phyloP scores from a whole-genome alignment of 2,888 invertebrate genomes.

The Leptinotarsa rubiginosa region DNA sequence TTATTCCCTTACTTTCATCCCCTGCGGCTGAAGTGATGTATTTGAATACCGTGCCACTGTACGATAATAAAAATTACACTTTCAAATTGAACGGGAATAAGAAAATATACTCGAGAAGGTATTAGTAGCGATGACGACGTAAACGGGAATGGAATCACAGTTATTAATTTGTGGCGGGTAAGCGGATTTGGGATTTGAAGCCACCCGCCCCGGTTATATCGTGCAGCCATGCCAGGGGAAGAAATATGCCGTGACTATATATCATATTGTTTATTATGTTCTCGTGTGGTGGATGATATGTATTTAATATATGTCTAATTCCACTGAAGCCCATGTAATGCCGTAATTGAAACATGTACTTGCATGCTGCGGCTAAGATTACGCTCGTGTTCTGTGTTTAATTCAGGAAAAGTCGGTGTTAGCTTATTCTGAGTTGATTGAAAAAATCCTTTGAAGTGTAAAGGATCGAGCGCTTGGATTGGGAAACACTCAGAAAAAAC shows the following conservation, averaged over 20 bases:
- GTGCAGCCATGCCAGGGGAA: conserved; percentile 27
- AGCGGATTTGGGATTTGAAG: conserved; percentile 55
- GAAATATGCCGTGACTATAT: conserved; percentile 5
- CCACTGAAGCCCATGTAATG: conserved; percentile 16
- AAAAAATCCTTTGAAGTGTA: conserved; percentile 8
- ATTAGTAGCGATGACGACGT: conserved; percentile 52
- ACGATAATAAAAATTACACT: conserved; percentile 7
- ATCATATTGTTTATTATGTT: conserved; percentile 8
- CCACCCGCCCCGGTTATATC: conserved; percentile 49
- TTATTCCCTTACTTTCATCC: too few relatives aligned
- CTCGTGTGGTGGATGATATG: conserved; percentile 7
- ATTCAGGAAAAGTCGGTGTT: neutral
- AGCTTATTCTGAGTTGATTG: neutral
- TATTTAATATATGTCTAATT: conserved; percentile 12
- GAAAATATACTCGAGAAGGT: conserved; percentile 18
- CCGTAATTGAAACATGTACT: conserved; percentile 4
- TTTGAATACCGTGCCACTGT: conserved; percentile 6
- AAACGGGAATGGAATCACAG: conserved; percentile 52
- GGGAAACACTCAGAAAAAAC: neutral
- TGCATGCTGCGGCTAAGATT: conserved; percentile 2
- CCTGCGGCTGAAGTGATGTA: neutral
- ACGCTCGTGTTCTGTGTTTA: neutral
- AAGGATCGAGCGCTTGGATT: neutral
- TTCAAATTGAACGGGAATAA: conserved; percentile 1
- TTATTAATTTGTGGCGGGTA: conserved; percentile 57